These are phyloP conservation scores for Heliconius ethilla DNA, from an alignment of 2,888 invertebrate genomes.

Conservation along the genomic window DNA sequence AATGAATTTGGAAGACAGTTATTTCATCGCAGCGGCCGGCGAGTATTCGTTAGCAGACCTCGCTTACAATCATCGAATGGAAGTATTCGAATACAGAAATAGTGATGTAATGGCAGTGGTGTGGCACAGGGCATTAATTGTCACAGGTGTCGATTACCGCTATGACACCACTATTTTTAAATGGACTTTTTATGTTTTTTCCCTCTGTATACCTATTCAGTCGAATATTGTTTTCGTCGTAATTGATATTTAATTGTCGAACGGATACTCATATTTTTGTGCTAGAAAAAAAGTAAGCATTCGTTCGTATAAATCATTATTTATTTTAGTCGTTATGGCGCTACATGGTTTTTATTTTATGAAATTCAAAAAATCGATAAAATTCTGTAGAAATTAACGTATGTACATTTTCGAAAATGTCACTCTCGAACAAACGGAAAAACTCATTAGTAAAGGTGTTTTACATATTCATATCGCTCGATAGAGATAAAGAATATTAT, in stretches of 20 bases:
- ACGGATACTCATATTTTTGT: slow-evolving; percentile 5
- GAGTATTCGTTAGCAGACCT: slow-evolving; percentile 14
- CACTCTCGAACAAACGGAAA: not conserved
- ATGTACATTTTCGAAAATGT: not conserved
- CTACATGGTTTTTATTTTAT: not conserved
- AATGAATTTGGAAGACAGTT: slow-evolving; percentile 32
- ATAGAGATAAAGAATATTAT: slow-evolving; percentile 37
- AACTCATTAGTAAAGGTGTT: slow-evolving; percentile 26
- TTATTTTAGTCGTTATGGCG: slow-evolving; percentile 10
- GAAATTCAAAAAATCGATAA: not conserved
- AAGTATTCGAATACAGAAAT: slow-evolving; percentile 45
- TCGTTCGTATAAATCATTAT: slow-evolving; percentile 2
- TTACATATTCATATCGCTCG: slow-evolving; percentile 26
- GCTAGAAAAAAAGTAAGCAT: not conserved
- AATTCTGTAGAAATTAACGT: not conserved
- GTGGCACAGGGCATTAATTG: slow-evolving; percentile 62
- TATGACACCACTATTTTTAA: slow-evolving; percentile 56
- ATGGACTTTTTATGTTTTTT: slow-evolving; percentile 55
- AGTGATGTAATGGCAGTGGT: slow-evolving; percentile 59
- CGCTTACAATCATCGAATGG: slow-evolving; percentile 40
- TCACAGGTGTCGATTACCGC: slow-evolving; percentile 70
- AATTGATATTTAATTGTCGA: slow-evolving; percentile 36
- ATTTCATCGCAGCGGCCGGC: not conserved
- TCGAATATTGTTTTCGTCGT: slow-evolving; percentile 30
- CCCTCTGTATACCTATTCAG: slow-evolving; percentile 33